Evolutionary conservation across 2,888 invertebrate species (phyloP), one percentile per base, ranked within the genome.

Genomic region (Heteromyza rotundicornis): DNA sequence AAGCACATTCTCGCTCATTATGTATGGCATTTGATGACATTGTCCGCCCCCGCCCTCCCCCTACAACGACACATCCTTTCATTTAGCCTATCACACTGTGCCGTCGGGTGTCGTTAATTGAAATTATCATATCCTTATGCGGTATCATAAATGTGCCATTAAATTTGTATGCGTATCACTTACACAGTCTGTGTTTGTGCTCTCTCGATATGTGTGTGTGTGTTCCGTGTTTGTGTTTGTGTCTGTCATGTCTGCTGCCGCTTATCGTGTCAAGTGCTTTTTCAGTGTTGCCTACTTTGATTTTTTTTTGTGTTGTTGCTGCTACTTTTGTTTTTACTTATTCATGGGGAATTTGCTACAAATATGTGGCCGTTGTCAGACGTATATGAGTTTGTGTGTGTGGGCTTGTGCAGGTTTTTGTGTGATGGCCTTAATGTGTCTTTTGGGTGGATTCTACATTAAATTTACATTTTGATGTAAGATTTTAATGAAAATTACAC

Each of bases 121-220:
- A 1, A 49, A 49, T 49, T 49, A 49, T 51, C 23, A 51, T 24
- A n/a, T n/a, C n/a, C 17, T 24, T 23, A 10, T 51, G 51, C 8
- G 23, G 51, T 51, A 51, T 51, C 51, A 51, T 51, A 24, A 24
- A 51, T 23, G 51, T 51, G 51, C 23, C 51, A 51, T 51, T 51
- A 51, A 51, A 51, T n/a, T 23, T 51, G 51, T 23, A 51, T 51
- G 51, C 51, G 3, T 40, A 40, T 40, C 40, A 40, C 40, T 40
- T 40, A n/a, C 3, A 40, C 8, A 3, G 40, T n/a, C 40, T 40
- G 40, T 40, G 40, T 40, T 3, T 14, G 40, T n/a, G 3, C 40
- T 8, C n/a, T n/a, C n/a, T n/a, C n/a, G n/a, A n/a, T n/a, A n/a
- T 40, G 40, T 40, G 40, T 8, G n/a, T 40, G 40, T 40, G 40